These are phyloP conservation scores for Diadema setosum DNA, from an alignment of 35 echinoderm and acorn worm genomes.

Conservation along the genomic window DNA sequence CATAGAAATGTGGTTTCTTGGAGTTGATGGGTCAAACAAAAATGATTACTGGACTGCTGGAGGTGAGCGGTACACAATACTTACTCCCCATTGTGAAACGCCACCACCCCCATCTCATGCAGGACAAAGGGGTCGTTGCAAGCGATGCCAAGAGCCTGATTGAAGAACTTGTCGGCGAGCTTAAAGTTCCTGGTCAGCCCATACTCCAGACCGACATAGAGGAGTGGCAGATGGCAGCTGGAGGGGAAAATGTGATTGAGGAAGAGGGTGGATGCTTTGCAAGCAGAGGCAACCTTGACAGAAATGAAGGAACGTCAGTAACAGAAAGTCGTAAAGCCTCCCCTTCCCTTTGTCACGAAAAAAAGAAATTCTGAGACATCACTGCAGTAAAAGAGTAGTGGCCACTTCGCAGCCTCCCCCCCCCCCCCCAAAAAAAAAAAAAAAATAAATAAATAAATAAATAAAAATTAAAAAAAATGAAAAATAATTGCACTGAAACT, in stretches of 20 bases:
- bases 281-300: too few species aligned
- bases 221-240: slow-evolving; percentile 86
- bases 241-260: not conserved
- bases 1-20: not conserved
- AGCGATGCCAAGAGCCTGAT: slow-evolving; percentile 75
- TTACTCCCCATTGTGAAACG: slow-evolving; percentile 83
- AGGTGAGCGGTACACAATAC: not conserved
- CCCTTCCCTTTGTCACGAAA: too few species aligned
- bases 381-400: too few species aligned
- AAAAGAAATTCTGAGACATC: too few species aligned
- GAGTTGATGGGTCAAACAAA: not conserved
- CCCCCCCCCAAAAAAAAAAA: too few species aligned
- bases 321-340: too few species aligned
- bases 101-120: slow-evolving; percentile 95
- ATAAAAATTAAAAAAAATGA: too few species aligned
- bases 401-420: too few species aligned
- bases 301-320: too few species aligned
- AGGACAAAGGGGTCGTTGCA: slow-evolving; percentile 92
- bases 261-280: too few species aligned
- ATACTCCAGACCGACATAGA: slow-evolving; percentile 91
- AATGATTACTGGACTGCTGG: not conserved
- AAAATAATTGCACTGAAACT: too few species aligned
- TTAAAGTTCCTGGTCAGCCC: slow-evolving; percentile 92
- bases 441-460: too few species aligned
- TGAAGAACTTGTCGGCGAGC: slow-evolving; percentile 88